Evolutionary conservation across 2,888 invertebrate genomes (phyloP).

Genomic region (Agrochola circellaris): DNA sequence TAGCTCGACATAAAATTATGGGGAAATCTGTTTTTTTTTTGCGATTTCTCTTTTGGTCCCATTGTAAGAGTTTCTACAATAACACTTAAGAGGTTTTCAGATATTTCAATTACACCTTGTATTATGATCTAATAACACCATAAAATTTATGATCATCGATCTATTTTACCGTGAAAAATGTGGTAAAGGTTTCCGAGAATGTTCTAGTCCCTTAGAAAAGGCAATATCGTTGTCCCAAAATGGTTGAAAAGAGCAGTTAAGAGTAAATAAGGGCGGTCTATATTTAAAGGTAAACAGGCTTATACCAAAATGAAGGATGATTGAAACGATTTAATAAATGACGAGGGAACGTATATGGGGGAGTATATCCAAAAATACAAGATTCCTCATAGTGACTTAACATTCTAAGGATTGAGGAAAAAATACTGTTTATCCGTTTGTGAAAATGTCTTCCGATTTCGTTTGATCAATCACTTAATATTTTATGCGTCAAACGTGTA

Average conservation of each 20-base stretch:
- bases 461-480: conserved; percentile 68
- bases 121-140: too few relatives aligned
- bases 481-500: conserved; percentile 57
- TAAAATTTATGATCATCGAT: not conserved
- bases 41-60: too few relatives aligned
- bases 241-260: conserved; percentile 12
- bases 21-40: too few relatives aligned
- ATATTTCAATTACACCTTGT: too few relatives aligned
- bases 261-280: conserved; percentile 11
- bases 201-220: not conserved
- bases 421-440: conserved; percentile 65
- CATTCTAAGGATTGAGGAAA: conserved; percentile 49
- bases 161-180: not conserved
- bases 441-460: conserved; percentile 64
- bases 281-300: conserved; percentile 8
- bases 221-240: not conserved
- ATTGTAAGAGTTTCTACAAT: too few relatives aligned
- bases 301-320: conserved; percentile 25
- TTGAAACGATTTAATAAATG: conserved; percentile 35
- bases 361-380: conserved; percentile 26
- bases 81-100: too few relatives aligned
- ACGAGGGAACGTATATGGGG: conserved; percentile 9
- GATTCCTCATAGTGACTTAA: conserved; percentile 47
- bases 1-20: too few relatives aligned
- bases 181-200: not conserved